phyloP scores from a whole-genome alignment of 2,113 vertebrate genomes.

The Marcusenius ussheri region DNA sequence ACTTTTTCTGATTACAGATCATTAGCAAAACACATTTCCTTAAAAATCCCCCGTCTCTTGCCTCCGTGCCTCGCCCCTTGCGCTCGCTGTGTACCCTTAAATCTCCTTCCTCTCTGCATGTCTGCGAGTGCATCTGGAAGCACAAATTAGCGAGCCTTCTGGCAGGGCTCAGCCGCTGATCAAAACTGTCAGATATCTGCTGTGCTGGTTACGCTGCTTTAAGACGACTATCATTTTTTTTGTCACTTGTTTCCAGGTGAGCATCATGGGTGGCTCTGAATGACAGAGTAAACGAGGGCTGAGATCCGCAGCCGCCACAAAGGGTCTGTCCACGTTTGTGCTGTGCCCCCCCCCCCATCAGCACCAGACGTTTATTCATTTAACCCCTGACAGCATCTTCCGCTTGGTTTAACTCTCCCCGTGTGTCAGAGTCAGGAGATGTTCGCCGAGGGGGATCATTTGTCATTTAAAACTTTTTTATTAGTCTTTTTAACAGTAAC shows the following conservation, averaged over 20 bases:
- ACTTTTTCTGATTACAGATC: conserved; percentile 4
- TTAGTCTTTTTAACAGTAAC: conserved; percentile 20
- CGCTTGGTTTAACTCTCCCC: background rate
- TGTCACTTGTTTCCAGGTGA: background rate
- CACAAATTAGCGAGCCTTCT: background rate
- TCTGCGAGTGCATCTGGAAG: background rate
- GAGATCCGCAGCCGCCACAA: background rate
- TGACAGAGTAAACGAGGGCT: background rate
- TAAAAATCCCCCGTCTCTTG: background rate
- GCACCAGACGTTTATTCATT: background rate
- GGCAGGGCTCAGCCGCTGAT: background rate
- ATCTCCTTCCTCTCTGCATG: conserved; percentile 2
- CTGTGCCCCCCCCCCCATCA: background rate
- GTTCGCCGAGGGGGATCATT: background rate
- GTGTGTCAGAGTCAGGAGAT: background rate
- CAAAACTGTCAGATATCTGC: background rate
- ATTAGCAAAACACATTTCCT: background rate
- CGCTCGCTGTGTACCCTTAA: background rate
- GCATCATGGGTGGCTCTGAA: background rate
- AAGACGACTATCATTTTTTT: background rate
- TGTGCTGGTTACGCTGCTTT: background rate
- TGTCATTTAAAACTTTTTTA: conserved; percentile 26
- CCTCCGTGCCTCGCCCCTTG: background rate
- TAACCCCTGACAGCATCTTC: background rate
- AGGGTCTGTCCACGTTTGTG: background rate